Conservation (phyloP, 2,797 vertebrate species). For the Ficedula albicollis region DNA sequence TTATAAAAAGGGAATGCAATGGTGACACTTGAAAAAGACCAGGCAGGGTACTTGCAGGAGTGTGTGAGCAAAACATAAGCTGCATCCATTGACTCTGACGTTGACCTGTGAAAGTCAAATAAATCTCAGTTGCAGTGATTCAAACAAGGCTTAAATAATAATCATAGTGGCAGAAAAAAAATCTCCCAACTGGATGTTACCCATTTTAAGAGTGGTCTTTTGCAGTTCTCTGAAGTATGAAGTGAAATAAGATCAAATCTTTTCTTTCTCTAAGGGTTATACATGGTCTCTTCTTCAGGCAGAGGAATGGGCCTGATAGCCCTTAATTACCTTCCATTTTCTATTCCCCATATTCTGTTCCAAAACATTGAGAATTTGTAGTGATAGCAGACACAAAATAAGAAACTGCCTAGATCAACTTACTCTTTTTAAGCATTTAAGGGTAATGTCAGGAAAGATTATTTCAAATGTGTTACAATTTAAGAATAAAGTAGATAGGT, state of each 20-base stretch:
- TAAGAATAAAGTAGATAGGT: neutral
- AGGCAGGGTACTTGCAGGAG: neutral
- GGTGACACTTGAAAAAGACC: slow-evolving; percentile 52
- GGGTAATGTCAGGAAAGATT: neutral
- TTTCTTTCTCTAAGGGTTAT: neutral
- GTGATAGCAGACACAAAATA: neutral
- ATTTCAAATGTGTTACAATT: neutral
- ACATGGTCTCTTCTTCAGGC: neutral
- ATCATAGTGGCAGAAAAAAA: neutral
- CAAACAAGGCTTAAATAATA: slow-evolving; percentile 46
- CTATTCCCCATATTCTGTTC: neutral
- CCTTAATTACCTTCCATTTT: neutral
- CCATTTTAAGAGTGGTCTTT: slow-evolving; percentile 26
- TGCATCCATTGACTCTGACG: slow-evolving; percentile 48
- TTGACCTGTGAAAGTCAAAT: slow-evolving; percentile 47
- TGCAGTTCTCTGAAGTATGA: slow-evolving; percentile 12
- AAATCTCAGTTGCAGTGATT: neutral
- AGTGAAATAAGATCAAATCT: neutral
- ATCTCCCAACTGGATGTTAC: neutral
- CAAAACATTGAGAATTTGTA: neutral
- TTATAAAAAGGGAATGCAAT: slow-evolving; percentile 36
- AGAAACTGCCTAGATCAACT: neutral
- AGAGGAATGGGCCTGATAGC: neutral
- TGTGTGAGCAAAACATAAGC: slow-evolving; percentile 38
- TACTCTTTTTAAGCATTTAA: neutral